Evolutionary conservation across 2,113 vertebrate species (phyloP).

Genomic region (cattle (Bos taurus)): ARS-UCD2.0 NC_037348.1:56788001-56788500

Average conservation of each 20-base stretch:
- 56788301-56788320: neutral
- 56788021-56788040: neutral
- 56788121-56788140: neutral
- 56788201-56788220: conserved; percentile 14
- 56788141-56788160: neutral
- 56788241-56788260: neutral
- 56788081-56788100: neutral
- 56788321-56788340: neutral
- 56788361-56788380: neutral
- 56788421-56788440: neutral
- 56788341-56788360: neutral
- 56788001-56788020: neutral
- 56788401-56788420: neutral
- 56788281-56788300: neutral
- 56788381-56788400: neutral
- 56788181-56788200: neutral
- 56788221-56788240: conserved; percentile 11
- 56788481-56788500: neutral
- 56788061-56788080: neutral
- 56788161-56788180: neutral
- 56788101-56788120: neutral
- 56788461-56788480: neutral
- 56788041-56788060: neutral
- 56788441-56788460: neutral
- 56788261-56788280: neutral